Evolutionary conservation across 1,140 invertebrate species (phyloP), one percentile per base, ranked within the genome.

Genomic region (Diabrotica undecimpunctata): DNA sequence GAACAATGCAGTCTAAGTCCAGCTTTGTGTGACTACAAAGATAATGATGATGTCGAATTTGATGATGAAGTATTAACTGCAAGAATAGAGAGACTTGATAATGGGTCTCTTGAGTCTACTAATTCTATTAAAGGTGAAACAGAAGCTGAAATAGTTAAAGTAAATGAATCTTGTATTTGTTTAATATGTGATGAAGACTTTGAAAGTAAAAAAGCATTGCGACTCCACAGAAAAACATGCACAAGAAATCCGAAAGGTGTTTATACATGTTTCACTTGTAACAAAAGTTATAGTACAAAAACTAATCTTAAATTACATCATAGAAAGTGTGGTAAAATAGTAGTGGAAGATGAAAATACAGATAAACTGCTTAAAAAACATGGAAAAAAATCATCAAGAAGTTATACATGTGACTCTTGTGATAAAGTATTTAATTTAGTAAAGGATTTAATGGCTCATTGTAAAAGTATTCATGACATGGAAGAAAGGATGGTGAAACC

Each of bases 371-470:
- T 11, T 25, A 55, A 55, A 35, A 55, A 36, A 36, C 12, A 11
- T 7, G 54, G 54, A 14, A 14, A 12, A 11, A 55, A 55, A 55
- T 36, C 54, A 38, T 11, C 38, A 11, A 58, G 56, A 58, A 39
- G 12, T 25, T 58, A 38, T 14, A 54, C 51, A 12, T 74, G 73
- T 66, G 70, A 73, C 61, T 61, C 69, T 11, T 74, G 73, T 65
- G 38, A 39, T 13, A 13, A 69, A 46, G 14, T 55, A 13, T 70
- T 70, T 41, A 38, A 35, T 12, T 64, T 64, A 12, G 52, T 67
- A 3, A 74, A 73, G 65, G 52, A 66, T n/a, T 52, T 73, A 38
- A 60, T 74, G 5, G 41, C 66, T 39, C 73, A 75, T 65, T 73
- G 67, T 50, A 51, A 52, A 6, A 54, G 37, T 37, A 67, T 66